A percentile compares a stretch with the other conserved stretches of the same genome.
Conservation (phyloP, 2,888 invertebrate genomes). For the Colostygia pectinataria region DNA sequence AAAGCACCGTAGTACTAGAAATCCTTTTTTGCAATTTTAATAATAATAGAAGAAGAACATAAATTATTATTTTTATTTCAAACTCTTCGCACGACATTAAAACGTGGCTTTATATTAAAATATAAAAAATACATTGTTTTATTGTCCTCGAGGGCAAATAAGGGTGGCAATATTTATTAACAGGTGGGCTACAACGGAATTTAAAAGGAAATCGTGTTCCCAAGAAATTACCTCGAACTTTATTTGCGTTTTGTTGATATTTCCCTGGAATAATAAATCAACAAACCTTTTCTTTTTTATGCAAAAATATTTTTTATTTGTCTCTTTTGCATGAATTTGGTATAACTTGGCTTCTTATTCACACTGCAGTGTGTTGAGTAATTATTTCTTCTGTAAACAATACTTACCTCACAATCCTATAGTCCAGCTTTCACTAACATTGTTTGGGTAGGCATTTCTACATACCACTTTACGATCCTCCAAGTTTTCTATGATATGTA, state of each 20-base stretch:
- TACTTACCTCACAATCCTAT: slow-evolving; percentile 33
- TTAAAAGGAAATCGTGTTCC: slow-evolving; percentile 27
- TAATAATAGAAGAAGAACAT: background rate
- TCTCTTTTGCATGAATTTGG: background rate
- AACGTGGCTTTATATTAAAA: slow-evolving; percentile 20
- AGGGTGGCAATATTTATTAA: slow-evolving; percentile 26
- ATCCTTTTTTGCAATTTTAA: too few relatives aligned
- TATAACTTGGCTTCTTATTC: background rate
- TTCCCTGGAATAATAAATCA: slow-evolving; percentile 32
- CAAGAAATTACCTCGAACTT: slow-evolving; percentile 22
- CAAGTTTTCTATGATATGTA: slow-evolving; percentile 45
- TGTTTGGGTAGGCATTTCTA: slow-evolving; percentile 41
- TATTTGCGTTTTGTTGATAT: slow-evolving; percentile 26
- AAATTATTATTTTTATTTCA: background rate
- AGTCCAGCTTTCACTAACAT: slow-evolving; percentile 34
- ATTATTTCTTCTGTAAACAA: slow-evolving; percentile 29
- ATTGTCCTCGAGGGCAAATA: slow-evolving; percentile 26
- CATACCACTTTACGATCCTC: slow-evolving; percentile 31
- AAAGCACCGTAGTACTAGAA: too few relatives aligned
- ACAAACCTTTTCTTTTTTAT: slow-evolving; percentile 20
- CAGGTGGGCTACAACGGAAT: slow-evolving; percentile 21
- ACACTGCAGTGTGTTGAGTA: slow-evolving; percentile 5
- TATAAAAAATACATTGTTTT: slow-evolving; percentile 26
- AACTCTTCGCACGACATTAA: slow-evolving; percentile 11
- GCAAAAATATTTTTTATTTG: slow-evolving; percentile 3